These are phyloP conservation scores for Ibycter americanus DNA, from an alignment of 2,797 vertebrate species.

Conservation along the genomic window DNA sequence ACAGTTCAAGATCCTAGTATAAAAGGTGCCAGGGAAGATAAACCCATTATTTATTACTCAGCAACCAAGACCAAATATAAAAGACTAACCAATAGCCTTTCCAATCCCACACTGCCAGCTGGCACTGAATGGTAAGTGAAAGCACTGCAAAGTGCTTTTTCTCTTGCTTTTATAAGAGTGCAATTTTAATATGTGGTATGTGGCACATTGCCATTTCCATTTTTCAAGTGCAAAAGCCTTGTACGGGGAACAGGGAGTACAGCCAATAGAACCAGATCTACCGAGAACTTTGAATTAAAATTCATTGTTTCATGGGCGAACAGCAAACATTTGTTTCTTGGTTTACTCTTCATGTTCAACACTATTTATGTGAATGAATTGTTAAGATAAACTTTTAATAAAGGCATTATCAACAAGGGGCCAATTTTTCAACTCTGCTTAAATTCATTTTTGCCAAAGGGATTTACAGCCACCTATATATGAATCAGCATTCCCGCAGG, in stretches of 20 bases:
- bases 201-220: conserved; percentile 28
- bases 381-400: not conserved
- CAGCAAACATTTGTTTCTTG: not conserved
- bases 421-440: not conserved
- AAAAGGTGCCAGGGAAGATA: not conserved
- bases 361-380: not conserved
- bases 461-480: not conserved
- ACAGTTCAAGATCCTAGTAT: not conserved
- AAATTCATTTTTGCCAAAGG: not conserved
- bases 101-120: conserved; percentile 21
- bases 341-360: not conserved
- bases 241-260: conserved; percentile 11
- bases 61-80: conserved; percentile 3
- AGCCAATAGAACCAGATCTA: conserved; percentile 11
- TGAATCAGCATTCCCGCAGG: not conserved
- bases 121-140: conserved; percentile 11
- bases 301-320: not conserved
- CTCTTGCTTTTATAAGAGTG: not conserved
- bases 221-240: conserved; percentile 34
- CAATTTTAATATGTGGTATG: conserved; percentile 23
- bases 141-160: conserved; percentile 8
- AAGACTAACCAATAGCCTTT: conserved; percentile 9
- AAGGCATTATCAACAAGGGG: not conserved
- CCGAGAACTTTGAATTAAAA: not conserved
- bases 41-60: not conserved